Conservation (phyloP, 2,113 vertebrate genomes). For the Rhipidura dahli region DNA sequence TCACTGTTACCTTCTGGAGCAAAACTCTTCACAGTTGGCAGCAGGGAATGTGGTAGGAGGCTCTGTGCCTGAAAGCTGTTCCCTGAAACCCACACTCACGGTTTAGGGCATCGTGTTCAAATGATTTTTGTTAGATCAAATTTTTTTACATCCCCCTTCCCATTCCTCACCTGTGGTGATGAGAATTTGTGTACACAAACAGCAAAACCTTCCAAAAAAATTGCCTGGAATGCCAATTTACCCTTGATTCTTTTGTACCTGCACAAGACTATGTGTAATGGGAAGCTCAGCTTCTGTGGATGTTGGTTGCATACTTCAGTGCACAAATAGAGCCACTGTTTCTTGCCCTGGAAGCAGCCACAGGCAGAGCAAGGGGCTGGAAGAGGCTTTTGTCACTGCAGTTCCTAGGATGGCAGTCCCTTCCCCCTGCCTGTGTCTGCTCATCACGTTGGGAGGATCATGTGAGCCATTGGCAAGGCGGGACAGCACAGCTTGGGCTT, state of each 20-base stretch:
- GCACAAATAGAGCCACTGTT: not conserved
- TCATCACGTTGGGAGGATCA: not conserved
- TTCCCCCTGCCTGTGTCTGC: not conserved
- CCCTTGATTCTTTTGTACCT: not conserved
- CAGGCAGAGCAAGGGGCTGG: not conserved
- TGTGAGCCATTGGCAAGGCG: not conserved
- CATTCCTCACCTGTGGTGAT: not conserved
- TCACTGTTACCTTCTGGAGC: constrained; percentile 21
- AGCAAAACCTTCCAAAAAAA: not conserved
- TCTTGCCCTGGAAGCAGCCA: not conserved
- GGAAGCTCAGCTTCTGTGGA: not conserved
- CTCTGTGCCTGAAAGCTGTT: constrained; percentile 9
- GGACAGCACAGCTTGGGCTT: not conserved
- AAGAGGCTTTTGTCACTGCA: not conserved
- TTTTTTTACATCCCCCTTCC: not conserved
- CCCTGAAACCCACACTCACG: not conserved
- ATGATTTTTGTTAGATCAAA: not conserved
- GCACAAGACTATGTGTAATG: accelerated
- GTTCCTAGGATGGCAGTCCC: not conserved
- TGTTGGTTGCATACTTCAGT: not conserved
- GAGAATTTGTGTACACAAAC: not conserved
- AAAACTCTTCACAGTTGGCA: not conserved
- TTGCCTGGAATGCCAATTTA: not conserved
- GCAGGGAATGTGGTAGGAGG: not conserved
- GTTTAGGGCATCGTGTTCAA: not conserved